These are phyloP conservation scores for Siniperca scherzeri DNA, from an alignment of 2,797 vertebrate species.

Conservation along the genomic window DNA sequence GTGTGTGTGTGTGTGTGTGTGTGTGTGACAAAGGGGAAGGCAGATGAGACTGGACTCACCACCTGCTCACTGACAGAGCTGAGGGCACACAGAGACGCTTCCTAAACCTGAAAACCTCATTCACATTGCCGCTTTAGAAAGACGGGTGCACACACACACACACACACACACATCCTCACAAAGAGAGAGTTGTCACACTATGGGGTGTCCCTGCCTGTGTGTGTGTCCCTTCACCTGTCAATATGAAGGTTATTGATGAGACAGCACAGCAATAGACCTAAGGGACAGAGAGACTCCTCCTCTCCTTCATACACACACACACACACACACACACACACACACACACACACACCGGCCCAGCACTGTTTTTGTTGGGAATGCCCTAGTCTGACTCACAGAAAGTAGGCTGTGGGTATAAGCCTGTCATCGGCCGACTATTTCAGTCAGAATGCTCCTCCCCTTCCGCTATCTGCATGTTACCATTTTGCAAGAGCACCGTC, in stretches of 20 bases:
- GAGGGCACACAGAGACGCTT: conserved; percentile 41
- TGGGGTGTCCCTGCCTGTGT: conserved; percentile 46
- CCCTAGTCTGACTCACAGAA: not conserved
- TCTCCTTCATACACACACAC: conserved; percentile 17
- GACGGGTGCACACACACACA: conserved; percentile 5
- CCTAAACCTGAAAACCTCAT: conserved; percentile 50
- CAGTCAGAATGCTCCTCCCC: too few species aligned
- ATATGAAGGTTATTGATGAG: conserved; percentile 74
- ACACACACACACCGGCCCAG: conserved; percentile 6
- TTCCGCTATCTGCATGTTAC: too few species aligned
- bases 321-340: conserved; percentile 22
- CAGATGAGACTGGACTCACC: conserved; percentile 58
- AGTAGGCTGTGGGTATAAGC: too few species aligned
- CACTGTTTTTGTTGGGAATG: not conserved
- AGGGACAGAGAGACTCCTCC: conserved; percentile 40
- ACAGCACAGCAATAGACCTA: conserved; percentile 68
- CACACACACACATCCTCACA: conserved; percentile 1
- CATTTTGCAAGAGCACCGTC: too few species aligned
- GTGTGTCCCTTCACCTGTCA: conserved; percentile 60
- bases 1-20: conserved; percentile 18
- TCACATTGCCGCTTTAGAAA: conserved; percentile 28
- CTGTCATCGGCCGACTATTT: too few species aligned
- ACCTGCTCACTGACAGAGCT: conserved; percentile 62
- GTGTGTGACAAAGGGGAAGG: conserved; percentile 41
- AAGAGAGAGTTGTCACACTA: conserved; percentile 20